Percentiles rank a stretch among this genome's conserved stretches.
These are phyloP conservation scores for Samia ricini DNA, from an alignment of 1,140 invertebrate species.

Conservation along the genomic window DNA sequence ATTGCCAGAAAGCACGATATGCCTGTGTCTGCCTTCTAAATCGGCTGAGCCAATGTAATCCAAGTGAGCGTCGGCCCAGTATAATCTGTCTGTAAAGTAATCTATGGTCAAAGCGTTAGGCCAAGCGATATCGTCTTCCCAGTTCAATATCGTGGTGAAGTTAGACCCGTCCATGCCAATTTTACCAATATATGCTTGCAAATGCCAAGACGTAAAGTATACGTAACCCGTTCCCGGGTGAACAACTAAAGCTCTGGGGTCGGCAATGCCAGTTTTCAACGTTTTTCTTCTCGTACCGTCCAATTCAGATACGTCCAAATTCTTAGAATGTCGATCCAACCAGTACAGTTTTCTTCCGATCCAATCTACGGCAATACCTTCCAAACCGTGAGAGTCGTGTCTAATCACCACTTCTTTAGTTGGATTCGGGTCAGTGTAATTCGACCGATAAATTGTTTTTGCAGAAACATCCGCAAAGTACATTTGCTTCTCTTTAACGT, in stretches of 20 bases:
- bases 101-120: conserved; percentile 98
- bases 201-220: conserved; percentile 97
- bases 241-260: conserved; percentile 95
- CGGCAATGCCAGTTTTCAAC: conserved; percentile 90
- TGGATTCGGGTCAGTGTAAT: conserved; percentile 72
- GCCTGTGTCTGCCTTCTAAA: conserved; percentile 91
- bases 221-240: conserved; percentile 96
- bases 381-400: conserved; percentile 95
- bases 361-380: conserved; percentile 99
- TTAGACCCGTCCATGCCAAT: conserved; percentile 98
- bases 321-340: conserved; percentile 97
- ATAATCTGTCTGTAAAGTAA: conserved; percentile 95
- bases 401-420: conserved; percentile 90
- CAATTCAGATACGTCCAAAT: conserved; percentile 94
- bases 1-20: conserved; percentile 88
- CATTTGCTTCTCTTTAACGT: conserved; percentile 88
- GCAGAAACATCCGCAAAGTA: conserved; percentile 98
- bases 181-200: conserved; percentile 98
- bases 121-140: conserved; percentile 97
- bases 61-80: conserved; percentile 98
- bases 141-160: conserved; percentile 92
- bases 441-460: conserved; percentile 91
- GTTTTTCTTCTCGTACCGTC: conserved; percentile 95
- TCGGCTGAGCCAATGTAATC: conserved; percentile 98
- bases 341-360: conserved; percentile 97